Evolutionary conservation across 2,113 vertebrate genomes (phyloP), one percentile per base, ranked within the genome.

Genomic region (Sylvia atricapilla): DNA sequence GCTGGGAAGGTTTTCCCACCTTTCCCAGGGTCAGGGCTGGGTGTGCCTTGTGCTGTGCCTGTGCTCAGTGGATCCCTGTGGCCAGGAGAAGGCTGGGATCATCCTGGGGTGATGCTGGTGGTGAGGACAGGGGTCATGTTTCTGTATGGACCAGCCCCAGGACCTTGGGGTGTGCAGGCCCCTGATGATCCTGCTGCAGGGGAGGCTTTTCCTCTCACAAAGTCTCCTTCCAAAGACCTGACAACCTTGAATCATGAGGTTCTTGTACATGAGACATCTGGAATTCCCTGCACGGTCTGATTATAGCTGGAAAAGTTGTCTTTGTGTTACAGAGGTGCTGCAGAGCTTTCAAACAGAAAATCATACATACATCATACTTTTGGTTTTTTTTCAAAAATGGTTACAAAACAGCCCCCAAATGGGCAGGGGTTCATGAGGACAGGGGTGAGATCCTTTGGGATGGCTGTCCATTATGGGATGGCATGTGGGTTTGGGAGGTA

Each of bases 61-160:
- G 50, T 8, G 72, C 12, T 24, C 69, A 23, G 25, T 10, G 63
- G 10, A 9, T 12, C 30, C 30, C 52, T 23, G 46, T 3, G 43
- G 19, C 43, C 62, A 30, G 49, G 66, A 28, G 24, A 20, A 15
- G 25, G 39, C 4, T 2, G 4, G 55, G 60, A 5, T 16, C 24
- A 6, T 44, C 9, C 23, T 0, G 28, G 47, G 24, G 6, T n/a
- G 14, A 25, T 74, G n/a, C 19, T 10, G n/a, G 0, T 3, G 3
- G 2, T 33, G 52, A 53, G 79, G 75, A 27, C 31, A 31, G 33
- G 58, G 20, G 13, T 55, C 11, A 1, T 2, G 20, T 7, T 35
- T 28, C 24, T 18, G 1, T 18, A 1, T 1, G 62, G 46, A 18
- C 35, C 41, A 4, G 62, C 43, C 27, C 7, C 14, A 6, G 27